phyloP scores from a whole-genome alignment of 2,888 invertebrate species.

The Hypena proboscidalis region DNA sequence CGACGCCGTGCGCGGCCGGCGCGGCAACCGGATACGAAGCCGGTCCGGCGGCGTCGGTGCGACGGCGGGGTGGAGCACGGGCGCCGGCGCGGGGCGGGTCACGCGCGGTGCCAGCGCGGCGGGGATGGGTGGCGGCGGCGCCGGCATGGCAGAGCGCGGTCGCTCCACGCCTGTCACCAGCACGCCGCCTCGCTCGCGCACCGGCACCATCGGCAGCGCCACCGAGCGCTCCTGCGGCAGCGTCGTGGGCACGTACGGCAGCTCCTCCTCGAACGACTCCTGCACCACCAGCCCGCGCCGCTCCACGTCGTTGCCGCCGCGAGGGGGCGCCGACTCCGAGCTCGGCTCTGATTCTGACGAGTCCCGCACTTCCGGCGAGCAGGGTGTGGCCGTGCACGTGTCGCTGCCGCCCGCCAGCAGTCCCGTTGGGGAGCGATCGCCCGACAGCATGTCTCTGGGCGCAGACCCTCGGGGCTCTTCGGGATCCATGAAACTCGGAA shows the following conservation, averaged over 20 bases:
- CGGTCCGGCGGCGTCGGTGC: conserved; percentile 45
- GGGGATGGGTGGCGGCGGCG: conserved; percentile 87
- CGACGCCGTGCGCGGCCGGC: conserved; percentile 18
- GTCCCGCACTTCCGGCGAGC: conserved; percentile 54
- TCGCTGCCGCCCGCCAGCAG: no score
- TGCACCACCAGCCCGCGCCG: conserved; percentile 89
- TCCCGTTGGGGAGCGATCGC: conserved; percentile 31
- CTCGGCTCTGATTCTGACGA: conserved; percentile 89
- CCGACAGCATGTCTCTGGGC: conserved; percentile 32
- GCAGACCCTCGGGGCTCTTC: conserved; percentile 78
- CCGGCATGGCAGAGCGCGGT: conserved; percentile 89
- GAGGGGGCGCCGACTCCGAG: conserved; percentile 78
- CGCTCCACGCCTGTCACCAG: conserved; percentile 71
- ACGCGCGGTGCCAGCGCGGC: conserved; percentile 77
- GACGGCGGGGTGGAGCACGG: conserved; percentile 40
- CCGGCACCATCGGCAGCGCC: conserved; percentile 92
- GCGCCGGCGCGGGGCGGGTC: conserved; percentile 40
- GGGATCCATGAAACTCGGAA: conserved; percentile 78
- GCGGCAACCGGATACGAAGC: conserved; percentile 37
- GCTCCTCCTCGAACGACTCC: conserved; percentile 94
- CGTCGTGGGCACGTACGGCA: conserved; percentile 96
- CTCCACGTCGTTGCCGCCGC: conserved; percentile 86
- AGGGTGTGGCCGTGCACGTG: conserved; percentile 16
- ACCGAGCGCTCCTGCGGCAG: conserved; percentile 93
- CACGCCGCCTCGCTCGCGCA: conserved; percentile 78